These are phyloP conservation scores for Pelagia noctiluca DNA, from an alignment of 30 jellyfish, hydroid and myxozoan species.

Conservation along the genomic window DNA sequence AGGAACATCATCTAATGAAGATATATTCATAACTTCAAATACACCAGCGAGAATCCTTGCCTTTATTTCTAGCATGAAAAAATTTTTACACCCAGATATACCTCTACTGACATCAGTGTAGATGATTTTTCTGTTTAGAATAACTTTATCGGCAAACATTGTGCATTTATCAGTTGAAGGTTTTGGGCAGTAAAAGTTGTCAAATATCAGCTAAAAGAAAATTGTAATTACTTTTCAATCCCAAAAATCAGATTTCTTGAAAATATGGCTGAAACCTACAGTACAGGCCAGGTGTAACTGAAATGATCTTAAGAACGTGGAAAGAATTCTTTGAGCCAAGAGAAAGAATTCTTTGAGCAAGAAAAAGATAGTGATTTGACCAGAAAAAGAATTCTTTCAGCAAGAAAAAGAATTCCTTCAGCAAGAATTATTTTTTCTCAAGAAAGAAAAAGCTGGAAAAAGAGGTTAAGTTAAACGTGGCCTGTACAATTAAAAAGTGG, in stretches of 20 bases:
- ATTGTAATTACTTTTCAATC: neutral
- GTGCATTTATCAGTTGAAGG: slow-evolving; percentile 14
- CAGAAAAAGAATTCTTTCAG: no score
- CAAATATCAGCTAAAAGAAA: neutral
- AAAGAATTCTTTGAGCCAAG: no score
- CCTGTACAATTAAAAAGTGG: neutral
- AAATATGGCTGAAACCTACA: neutral
- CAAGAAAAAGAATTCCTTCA: no score
- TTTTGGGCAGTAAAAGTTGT: neutral
- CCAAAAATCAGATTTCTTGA: neutral
- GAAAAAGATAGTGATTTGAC: no score
- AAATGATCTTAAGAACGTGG: no score
- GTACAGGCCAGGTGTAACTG: no score
- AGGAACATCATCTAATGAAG: neutral
- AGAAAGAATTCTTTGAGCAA: no score
- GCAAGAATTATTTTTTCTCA: no score
- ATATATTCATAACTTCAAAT: neutral
- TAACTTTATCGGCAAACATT: slow-evolving; percentile 7
- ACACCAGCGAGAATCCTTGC: slow-evolving; percentile 1
- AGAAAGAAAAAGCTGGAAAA: no score
- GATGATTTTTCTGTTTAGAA: slow-evolving; percentile 14
- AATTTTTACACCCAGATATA: slow-evolving; percentile 6
- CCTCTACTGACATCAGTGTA: slow-evolving; percentile 24
- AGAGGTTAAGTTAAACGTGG: no score
- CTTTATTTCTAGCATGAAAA: slow-evolving; percentile 11